Base-by-base conservation (phyloP, 1,140 invertebrate species). In the Zaprionus kolodkinae region DNA sequence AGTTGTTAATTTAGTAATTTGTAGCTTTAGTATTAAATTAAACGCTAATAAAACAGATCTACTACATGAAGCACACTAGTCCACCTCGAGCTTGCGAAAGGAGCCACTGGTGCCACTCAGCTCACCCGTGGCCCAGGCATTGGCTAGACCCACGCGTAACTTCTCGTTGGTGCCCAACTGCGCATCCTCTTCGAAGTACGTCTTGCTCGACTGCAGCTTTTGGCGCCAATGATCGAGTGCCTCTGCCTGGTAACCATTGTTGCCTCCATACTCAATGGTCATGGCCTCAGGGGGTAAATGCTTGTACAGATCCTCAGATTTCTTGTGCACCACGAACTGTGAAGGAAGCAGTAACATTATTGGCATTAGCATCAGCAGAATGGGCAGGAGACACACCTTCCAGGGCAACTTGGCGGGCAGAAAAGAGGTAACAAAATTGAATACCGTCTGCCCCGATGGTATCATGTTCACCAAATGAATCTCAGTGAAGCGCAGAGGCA, bases 211-310 rank as follows among this genome's bases (percentile, higher is more conserved):
- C 48, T 88, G 76, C 25, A 94, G 75, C 77, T 94, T 94, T 4
- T 92, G 91, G 27, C 93, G 93, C 94, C 94, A 95, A 30, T 93
- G 78, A 38, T 93, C 94, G 93, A 92, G 55, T 48, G 92, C 91
- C 73, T 94, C 93, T 38, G 59, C 84, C 17, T 93, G 65, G 0
- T 93, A 78, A 30, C 94, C 94, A 69, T 92, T 93, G 61, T 92
- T 90, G 11, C 94, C 94, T 1, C 95, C 94, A 62, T 94, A 94
- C 70, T 95, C 95, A 43, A 93, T 93, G 10, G 94, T 94, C 56
- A 95, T 78, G 3, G 93, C 90, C n/a, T 94, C 93, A 13, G 91
- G 57, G 0, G 94, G 93, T 11, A 94, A 76, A 66, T 91, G 93
- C 63, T 94, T 92, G 35, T 85, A 86, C 25, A 94, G 75, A 60